Evolutionary conservation across 2,113 vertebrate species (phyloP).

Genomic region (Phocoena phocoena): DNA sequence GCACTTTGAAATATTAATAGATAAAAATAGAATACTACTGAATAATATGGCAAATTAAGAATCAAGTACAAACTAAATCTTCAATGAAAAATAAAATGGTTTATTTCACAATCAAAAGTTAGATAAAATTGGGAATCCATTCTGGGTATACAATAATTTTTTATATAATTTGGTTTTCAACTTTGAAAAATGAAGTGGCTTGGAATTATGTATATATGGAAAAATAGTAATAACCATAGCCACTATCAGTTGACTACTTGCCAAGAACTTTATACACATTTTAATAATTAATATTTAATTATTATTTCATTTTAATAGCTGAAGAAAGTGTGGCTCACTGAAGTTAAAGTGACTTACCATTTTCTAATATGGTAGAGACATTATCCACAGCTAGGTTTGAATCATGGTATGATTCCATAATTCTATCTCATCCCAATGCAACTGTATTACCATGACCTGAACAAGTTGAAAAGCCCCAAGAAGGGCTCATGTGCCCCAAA

Average conservation of each 20-base stretch:
- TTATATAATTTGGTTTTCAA: constrained; percentile 20
- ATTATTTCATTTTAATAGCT: not conserved
- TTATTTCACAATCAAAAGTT: not conserved
- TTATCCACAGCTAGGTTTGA: not conserved
- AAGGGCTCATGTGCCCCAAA: not conserved
- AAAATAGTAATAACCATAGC: not conserved
- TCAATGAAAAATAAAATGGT: not conserved
- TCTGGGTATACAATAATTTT: not conserved
- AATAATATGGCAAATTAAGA: not conserved
- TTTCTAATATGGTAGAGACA: not conserved
- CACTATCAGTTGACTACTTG: not conserved
- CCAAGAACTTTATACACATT: not conserved
- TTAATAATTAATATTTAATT: constrained; percentile 8
- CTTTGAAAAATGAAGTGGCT: not conserved
- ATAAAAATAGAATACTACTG: not conserved
- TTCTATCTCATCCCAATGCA: not conserved
- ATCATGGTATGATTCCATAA: not conserved
- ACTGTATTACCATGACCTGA: not conserved
- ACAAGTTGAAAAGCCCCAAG: not conserved
- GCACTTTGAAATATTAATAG: not conserved
- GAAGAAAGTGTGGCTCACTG: not conserved
- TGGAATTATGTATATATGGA: not conserved
- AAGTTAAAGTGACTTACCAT: not conserved
- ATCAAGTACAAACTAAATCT: not conserved
- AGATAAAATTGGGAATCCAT: not conserved